phyloP scores from a whole-genome alignment of 2,113 vertebrate genomes.

The Myodes glareolus region DNA sequence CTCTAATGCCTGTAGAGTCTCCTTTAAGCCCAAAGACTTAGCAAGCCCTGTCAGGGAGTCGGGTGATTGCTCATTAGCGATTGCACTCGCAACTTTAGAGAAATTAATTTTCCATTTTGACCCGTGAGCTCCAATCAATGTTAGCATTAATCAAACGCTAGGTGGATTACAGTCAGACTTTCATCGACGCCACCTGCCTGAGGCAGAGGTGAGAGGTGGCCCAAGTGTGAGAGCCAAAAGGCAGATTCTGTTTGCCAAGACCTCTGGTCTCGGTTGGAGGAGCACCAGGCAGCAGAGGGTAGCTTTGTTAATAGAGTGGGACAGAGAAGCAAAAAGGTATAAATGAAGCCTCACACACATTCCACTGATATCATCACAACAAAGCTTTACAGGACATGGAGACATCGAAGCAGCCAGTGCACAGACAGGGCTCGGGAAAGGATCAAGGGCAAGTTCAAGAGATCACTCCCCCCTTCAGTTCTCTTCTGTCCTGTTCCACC shows the following conservation, averaged over 20 bases:
- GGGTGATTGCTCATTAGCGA: not conserved
- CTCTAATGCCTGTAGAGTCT: fast-evolving
- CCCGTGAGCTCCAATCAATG: conserved; percentile 19
- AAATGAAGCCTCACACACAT: not conserved
- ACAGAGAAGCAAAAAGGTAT: not conserved
- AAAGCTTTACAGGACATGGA: not conserved
- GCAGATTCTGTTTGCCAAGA: not conserved
- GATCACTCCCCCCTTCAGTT: not conserved
- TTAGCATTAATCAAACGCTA: conserved; percentile 52
- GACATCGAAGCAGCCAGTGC: fast-evolving
- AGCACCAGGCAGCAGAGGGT: not conserved
- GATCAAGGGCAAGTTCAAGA: not conserved
- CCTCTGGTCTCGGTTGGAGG: not conserved
- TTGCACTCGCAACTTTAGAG: not conserved
- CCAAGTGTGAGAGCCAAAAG: not conserved
- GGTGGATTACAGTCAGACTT: not conserved
- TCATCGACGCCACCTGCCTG: conserved; percentile 4
- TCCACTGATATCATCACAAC: not conserved
- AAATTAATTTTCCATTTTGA: conserved; percentile 58
- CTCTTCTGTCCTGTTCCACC: not conserved
- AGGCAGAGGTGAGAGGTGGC: not conserved
- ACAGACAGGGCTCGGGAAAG: not conserved
- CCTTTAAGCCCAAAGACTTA: not conserved
- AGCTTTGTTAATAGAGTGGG: not conserved
- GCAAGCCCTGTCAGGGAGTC: not conserved